phyloP scores from a whole-genome alignment of 2,797 vertebrate species.

The Momotus momota region DNA sequence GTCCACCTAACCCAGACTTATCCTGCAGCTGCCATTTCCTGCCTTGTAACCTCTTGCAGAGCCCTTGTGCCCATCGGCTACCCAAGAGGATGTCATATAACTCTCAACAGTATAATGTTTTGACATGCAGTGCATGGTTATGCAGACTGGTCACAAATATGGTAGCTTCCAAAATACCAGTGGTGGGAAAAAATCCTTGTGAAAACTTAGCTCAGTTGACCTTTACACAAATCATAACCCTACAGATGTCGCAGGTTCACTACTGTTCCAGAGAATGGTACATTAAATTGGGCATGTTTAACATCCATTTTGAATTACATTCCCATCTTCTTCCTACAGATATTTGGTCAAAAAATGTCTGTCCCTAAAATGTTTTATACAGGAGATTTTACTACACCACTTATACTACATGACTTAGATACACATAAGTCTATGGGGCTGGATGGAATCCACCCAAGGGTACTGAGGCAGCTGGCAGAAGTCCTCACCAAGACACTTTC shows the following conservation, averaged over 20 bases:
- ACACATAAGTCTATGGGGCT: neutral
- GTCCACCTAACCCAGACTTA: neutral
- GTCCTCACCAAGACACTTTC: neutral
- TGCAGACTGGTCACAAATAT: neutral
- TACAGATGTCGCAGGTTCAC: neutral
- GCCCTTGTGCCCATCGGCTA: rapidly evolving
- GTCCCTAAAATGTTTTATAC: neutral
- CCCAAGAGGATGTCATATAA: no score
- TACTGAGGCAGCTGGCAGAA: neutral
- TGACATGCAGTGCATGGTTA: no score
- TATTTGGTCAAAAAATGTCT: neutral
- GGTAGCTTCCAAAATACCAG: neutral
- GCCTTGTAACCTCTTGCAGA: neutral
- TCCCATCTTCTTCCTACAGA: neutral
- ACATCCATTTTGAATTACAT: neutral
- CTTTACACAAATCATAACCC: neutral
- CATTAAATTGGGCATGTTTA: neutral
- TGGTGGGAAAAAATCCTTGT: neutral
- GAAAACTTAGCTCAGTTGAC: neutral
- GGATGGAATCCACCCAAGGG: neutral
- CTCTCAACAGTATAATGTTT: neutral
- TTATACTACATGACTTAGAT: neutral
- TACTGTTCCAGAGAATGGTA: neutral
- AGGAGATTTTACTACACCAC: neutral
- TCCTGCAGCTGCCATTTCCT: neutral